Evolutionary conservation across 2,113 vertebrate genomes (phyloP), one percentile per base, ranked within the genome.

Genomic region (Ascaphus truei): DNA sequence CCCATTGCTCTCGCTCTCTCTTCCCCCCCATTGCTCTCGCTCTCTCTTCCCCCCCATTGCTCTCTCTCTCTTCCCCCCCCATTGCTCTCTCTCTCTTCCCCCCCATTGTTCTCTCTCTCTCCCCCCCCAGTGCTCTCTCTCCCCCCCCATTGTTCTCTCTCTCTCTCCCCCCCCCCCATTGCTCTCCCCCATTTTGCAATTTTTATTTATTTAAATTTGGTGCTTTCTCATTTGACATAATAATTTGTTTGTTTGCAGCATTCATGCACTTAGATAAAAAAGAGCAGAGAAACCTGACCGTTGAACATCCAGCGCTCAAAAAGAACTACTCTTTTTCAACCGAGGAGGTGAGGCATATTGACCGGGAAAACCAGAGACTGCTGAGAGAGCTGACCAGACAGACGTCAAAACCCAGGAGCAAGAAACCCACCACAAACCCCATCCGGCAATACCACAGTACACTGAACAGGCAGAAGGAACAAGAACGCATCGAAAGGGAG

Each of bases 241-340:
- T n/a, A n/a, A 68, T 27, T 71, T 77, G 4, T 39, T 34, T 59
- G 81, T 64, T 68, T 60, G 45, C 85, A 96, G 94, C 85, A 74
- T 93, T 93, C 43, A 76, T 94, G 48, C 83, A 82, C 2, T 64
- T 93, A 72, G 92, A 91, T 55, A 90, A 91, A 78, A 87, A 85
- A 45, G 83, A 79, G 22, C 71, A 81, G 50, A 78, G 78, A 50
- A 85, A 80, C 16, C 41, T 85, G 68, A 73, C 77, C n/a, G 56
- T 90, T 10, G 77, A 84, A 67, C 84, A 74, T 10, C 80, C 90
- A 25, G 68, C 82, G 39, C 66, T 77, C 62, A 88, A 88, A 64
- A 98, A 92, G 82, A 98, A 98, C 78, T 99, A 86, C 77, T 93
- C 95, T 7, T 99, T 99, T 77, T 86, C 77, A 53, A 93, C 89